A percentile compares a stretch with the other conserved stretches of the same genome.
phyloP scores from a whole-genome alignment of 1,140 invertebrate genomes.

The Bombus breviceps region DNA sequence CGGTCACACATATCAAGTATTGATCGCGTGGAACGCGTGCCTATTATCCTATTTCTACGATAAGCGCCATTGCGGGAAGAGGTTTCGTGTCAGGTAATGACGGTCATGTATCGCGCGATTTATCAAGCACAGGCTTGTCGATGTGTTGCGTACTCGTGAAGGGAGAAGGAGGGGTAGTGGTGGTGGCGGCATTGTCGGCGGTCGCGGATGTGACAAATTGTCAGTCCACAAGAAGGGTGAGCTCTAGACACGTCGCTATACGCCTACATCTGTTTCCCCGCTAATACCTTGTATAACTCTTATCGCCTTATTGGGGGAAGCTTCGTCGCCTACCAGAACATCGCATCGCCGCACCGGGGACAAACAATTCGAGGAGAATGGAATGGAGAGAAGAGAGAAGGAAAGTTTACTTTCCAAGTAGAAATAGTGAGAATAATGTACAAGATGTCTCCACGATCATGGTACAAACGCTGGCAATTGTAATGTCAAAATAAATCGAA shows the following conservation, averaged over 20 bases:
- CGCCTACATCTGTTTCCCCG: conserved; percentile 77
- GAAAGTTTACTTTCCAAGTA: conserved; percentile 9
- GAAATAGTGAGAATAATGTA: not conserved
- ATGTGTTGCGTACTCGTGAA: conserved; percentile 51
- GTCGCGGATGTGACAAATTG: conserved; percentile 77
- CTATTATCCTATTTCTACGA: conserved; percentile 49
- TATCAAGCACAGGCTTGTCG: conserved; percentile 77
- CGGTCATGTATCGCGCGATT: conserved; percentile 77
- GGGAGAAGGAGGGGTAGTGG: conserved; percentile 3
- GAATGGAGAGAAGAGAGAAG: not conserved
- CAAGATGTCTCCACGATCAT: not conserved
- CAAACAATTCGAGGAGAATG: not conserved
- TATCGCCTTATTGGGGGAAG: conserved; percentile 58
- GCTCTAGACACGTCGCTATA: conserved; percentile 64
- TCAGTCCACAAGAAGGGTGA: conserved; percentile 72
- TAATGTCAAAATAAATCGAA: no score
- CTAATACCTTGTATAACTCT: conserved; percentile 78
- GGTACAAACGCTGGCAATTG: no score
- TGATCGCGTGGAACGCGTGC: conserved; percentile 28
- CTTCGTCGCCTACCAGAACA: conserved; percentile 4
- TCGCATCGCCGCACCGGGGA: conserved; percentile 5
- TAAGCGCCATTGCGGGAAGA: conserved; percentile 15
- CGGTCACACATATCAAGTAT: not conserved
- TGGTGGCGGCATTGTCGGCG: conserved; percentile 58
- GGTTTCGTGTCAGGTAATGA: conserved; percentile 68